Base-by-base conservation (phyloP, 2,113 vertebrate genomes). In the Pomatorhinus ruficollis region DNA sequence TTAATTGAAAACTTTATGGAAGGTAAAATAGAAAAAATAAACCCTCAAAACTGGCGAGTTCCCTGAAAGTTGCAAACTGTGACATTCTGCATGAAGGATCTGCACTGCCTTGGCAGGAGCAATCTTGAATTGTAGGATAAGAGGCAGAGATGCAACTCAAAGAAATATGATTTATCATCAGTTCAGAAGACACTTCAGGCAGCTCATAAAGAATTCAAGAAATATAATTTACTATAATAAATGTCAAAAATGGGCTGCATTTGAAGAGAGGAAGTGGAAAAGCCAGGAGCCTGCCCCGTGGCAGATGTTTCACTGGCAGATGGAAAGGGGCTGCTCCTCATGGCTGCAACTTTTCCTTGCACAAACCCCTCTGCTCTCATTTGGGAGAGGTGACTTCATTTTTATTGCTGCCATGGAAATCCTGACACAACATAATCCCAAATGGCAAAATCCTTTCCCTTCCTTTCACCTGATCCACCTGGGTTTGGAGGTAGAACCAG, bases 151-250 rank as follows among this genome's bases (percentile, higher is more conserved):
- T 95, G 90, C 83, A 93, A 75, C 77, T 94, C 81, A 65, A 45
- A 78, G 93, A 96, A 96, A 80, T 42, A 15, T 61, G 83, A 97
- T 96, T 96, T 97, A 97, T 97, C 90, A 83, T 97, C 69, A 42
- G 50, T 80, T 96, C 81, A 11, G 92, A 74, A 75, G 95, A 49
- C 90, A 91, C 85, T 97, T 95, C 90, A 96, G 94, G 94, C 95
- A 96, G 87, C 86, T 97, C 83, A 96, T 97, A 96, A 94, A 91
- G 95, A 95, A 97, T 96, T 96, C 64, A 97, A 89, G 95, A 93
- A 97, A 95, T 93, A 94, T 77, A 28, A 95, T 97, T 95, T 95
- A 84, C 83, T 95, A 5, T 94, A 88, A 96, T 96, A 95, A 97
- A 97, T 96, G 95, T 97, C 83, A 97, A 93, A 97, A 96, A 72